Evolutionary conservation across 2,888 invertebrate genomes (phyloP), one percentile per base, ranked within the genome.

Genomic region (Scaptomyza flava): DNA sequence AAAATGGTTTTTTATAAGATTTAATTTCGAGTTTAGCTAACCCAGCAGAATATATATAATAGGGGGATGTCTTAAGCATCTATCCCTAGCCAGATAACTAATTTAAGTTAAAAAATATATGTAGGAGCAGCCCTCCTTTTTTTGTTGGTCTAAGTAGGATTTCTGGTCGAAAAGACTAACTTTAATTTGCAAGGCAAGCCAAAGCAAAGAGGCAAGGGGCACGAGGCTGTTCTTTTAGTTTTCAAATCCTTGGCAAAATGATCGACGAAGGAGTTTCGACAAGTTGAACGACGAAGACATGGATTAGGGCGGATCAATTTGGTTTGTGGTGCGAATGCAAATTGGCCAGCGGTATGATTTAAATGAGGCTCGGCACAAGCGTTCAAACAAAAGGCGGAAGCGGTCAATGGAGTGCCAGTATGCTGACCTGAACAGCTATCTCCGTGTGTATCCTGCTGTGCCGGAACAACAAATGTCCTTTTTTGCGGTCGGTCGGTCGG

Each of bases 301-400:
- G 23, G 81, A 78, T 90, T 86, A 89, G 87, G 89, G 89, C 89
- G 89, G 89, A 86, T 90, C 89, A 87, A 89, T 89, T 90, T 83
- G 79, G 69, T 76, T 41, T 87, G 89, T 86, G 81, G 89, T 89
- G 90, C 89, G 90, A 89, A 90, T 90, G 72, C 87, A 89, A 89
- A 89, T 90, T 89, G 86, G 81, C 81, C 81, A 79, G 79, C 87
- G 84, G 75, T 74, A 82, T 64, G 87, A 74, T 85, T 89, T 87
- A 83, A 87, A 89, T 89, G 79, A 85, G 87, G 77, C 77, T 76
- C 72, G 75, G 61, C 60, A 71, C 64, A 72, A 72, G 81, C 79
- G 69, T 23, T 43, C 69, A 72, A 75, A 87, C 84, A 86, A 80
- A 67, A 69, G 68, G 51, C 77, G 66, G 69, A 68, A 76, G 62